These are phyloP conservation scores for Orius insidiosus DNA, from an alignment of 1,140 invertebrate species.

Conservation along the genomic window DNA sequence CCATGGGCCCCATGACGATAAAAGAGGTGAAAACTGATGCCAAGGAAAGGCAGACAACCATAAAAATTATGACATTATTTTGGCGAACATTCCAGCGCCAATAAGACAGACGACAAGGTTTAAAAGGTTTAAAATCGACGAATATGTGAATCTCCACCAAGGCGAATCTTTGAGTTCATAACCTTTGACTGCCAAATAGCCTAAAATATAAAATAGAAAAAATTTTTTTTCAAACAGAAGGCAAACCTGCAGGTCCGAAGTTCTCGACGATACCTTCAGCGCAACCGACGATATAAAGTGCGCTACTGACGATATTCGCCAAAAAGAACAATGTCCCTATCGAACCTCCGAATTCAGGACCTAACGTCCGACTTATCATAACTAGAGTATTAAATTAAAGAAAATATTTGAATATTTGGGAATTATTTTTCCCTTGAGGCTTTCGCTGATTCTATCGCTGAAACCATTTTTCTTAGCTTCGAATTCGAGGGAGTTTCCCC, in stretches of 20 bases:
- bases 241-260: conserved; percentile 68
- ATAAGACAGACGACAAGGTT: conserved; percentile 86
- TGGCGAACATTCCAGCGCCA: conserved; percentile 88
- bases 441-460: too few relatives aligned
- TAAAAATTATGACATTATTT: conserved; percentile 72
- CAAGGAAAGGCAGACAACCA: conserved; percentile 58
- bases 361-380: conserved; percentile 88
- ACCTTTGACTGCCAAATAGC: conserved; percentile 36
- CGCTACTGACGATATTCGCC: conserved; percentile 89
- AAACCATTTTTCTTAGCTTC: too few relatives aligned
- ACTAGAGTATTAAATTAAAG: conserved; percentile 30
- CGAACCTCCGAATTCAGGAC: conserved; percentile 87
- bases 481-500: too few relatives aligned
- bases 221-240: too few relatives aligned
- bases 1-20: conserved; percentile 37
- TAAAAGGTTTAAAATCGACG: conserved; percentile 62
- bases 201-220: too few relatives aligned
- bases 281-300: conserved; percentile 82
- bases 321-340: conserved; percentile 93
- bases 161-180: conserved; percentile 37
- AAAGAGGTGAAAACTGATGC: conserved; percentile 58
- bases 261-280: conserved; percentile 93
- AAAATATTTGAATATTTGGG: too few relatives aligned
- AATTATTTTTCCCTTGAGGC: too few relatives aligned
- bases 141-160: conserved; percentile 87